Conservation (phyloP, 2,888 invertebrate genomes). For the Leucoptera coffeella region DNA sequence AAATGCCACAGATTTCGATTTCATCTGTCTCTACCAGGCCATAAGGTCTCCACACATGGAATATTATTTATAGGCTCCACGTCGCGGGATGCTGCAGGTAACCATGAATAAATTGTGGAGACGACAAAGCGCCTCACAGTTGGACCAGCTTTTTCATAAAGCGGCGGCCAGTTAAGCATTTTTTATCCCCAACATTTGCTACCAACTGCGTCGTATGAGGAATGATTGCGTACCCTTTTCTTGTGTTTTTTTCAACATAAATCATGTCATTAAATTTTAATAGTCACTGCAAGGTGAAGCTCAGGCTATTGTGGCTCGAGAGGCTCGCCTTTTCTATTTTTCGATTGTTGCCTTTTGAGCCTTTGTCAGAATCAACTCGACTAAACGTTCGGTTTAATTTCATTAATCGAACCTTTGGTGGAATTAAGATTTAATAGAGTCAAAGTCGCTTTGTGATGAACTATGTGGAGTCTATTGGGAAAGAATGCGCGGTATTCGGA, state of each 20-base stretch:
- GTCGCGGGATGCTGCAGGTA: constrained; percentile 44
- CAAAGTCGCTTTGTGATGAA: constrained; percentile 24
- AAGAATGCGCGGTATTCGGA: constrained; percentile 31
- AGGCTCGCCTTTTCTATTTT: constrained; percentile 38
- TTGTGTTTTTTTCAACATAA: constrained; percentile 42
- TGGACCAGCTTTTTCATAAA: constrained; percentile 46
- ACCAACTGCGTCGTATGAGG: constrained; percentile 54
- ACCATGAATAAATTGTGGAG: constrained; percentile 43
- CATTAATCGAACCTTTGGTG: constrained; percentile 50
- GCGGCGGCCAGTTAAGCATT: constrained; percentile 47
- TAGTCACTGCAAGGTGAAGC: constrained; percentile 38
- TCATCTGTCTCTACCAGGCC: no score
- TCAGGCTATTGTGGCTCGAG: constrained; percentile 40
- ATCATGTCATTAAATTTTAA: constrained; percentile 55
- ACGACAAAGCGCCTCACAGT: constrained; percentile 43
- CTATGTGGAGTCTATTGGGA: constrained; percentile 19
- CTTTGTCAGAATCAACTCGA: constrained; percentile 43
- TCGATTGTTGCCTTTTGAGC: constrained; percentile 47
- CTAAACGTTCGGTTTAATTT: constrained; percentile 52
- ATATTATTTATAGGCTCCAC: constrained; percentile 46
- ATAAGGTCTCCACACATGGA: no score
- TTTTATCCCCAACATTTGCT: constrained; percentile 53
- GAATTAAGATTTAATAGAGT: constrained; percentile 53
- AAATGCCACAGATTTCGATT: no score
- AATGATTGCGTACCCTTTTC: constrained; percentile 52